phyloP scores from a whole-genome alignment of 1,140 invertebrate species.

The Drosophila repleta region DNA sequence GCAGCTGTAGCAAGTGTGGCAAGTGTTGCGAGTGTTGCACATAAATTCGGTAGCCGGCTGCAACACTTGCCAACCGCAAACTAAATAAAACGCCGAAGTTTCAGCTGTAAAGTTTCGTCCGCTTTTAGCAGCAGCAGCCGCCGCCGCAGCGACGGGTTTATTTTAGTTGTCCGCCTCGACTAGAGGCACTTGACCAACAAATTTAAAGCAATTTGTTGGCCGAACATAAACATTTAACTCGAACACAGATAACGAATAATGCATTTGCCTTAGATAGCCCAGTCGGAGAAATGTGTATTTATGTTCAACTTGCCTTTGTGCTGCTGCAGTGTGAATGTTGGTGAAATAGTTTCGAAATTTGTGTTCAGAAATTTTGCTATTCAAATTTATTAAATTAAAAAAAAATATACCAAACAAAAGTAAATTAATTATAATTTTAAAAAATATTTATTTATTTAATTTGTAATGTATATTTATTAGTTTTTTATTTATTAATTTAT shows the following conservation, averaged over 20 bases:
- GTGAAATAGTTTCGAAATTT: too few relatives aligned
- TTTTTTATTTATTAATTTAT: too few relatives aligned
- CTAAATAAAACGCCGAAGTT: constrained; percentile 31
- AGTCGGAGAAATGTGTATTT: background rate
- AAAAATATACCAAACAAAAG: too few relatives aligned
- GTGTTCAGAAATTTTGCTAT: too few relatives aligned
- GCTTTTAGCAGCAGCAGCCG: too few relatives aligned
- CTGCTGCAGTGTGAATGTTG: too few relatives aligned
- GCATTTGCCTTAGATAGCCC: background rate
- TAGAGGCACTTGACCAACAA: constrained; percentile 15
- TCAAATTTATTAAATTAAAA: too few relatives aligned
- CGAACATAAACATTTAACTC: constrained; percentile 8
- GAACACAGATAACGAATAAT: background rate
- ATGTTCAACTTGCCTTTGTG: background rate
- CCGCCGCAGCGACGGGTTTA: too few relatives aligned
- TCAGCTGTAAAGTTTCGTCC: background rate
- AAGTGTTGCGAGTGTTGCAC: constrained; percentile 73
- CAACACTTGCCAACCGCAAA: constrained; percentile 26
- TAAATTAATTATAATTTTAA: too few relatives aligned
- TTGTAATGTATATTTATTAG: too few relatives aligned
- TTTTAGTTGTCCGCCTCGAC: too few relatives aligned
- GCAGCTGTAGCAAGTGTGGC: constrained; percentile 61
- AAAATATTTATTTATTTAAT: too few relatives aligned
- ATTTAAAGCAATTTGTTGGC: constrained; percentile 24
- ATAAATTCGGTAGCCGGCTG: constrained; percentile 53